Evolutionary conservation across 2,888 invertebrate species (phyloP).

Genomic region (Dryococelus australis): DNA sequence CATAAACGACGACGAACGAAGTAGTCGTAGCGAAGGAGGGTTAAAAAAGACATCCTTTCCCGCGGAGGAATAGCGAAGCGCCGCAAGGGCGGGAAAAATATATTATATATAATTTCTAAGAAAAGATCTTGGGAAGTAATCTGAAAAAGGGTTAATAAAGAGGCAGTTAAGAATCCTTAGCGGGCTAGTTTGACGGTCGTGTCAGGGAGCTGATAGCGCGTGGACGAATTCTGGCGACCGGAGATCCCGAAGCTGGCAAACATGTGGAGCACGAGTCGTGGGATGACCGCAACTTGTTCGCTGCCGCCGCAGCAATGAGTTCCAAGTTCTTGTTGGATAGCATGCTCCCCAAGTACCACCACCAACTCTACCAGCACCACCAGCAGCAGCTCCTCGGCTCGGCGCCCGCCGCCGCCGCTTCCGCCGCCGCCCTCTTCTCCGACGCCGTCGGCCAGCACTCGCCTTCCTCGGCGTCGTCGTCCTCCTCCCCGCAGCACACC

Average conservation of each 20-base stretch:
- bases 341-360: conserved; percentile 94
- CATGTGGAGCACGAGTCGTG: conserved; percentile 1
- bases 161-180: neutral
- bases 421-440: conserved; percentile 51
- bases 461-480: conserved; percentile 48
- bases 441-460: conserved; percentile 48
- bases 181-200: neutral
- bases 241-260: neutral
- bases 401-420: conserved; percentile 50
- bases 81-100: neutral
- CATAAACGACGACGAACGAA: conserved; percentile 44
- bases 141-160: neutral
- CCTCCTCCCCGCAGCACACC: conserved; percentile 54
- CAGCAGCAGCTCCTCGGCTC: conserved; percentile 69
- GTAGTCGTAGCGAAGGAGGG: conserved; percentile 69
- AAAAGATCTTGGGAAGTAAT: neutral
- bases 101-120: neutral
- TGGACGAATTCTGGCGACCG: neutral
- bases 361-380: conserved; percentile 75
- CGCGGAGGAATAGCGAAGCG: neutral
- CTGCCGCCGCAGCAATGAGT: conserved; percentile 75
- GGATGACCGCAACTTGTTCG: neutral
- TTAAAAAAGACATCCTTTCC: conserved; percentile 51
- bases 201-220: neutral
- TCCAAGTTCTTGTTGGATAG: conserved; percentile 98